phyloP scores from a whole-genome alignment of 2,888 invertebrate genomes.

The Tenthredo mesomela region DNA sequence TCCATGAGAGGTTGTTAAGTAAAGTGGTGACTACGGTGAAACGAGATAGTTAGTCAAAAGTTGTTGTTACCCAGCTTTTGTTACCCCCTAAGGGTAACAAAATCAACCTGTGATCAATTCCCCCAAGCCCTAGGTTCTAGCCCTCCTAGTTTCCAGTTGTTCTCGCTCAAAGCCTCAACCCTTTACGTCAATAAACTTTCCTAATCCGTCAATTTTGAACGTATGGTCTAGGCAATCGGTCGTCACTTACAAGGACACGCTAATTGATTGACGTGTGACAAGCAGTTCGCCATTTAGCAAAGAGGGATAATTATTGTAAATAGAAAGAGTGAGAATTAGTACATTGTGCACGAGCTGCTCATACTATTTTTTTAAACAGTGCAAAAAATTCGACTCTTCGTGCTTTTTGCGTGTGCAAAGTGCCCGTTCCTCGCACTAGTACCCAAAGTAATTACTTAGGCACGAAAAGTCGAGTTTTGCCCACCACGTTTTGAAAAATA shows the following conservation, averaged over 20 bases:
- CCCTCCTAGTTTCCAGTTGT: constrained; percentile 3
- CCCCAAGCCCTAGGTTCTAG: background rate
- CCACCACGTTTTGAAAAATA: no score
- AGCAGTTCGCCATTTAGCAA: background rate
- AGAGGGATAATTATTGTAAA: background rate
- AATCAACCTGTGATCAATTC: constrained; percentile 22
- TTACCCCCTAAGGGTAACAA: background rate
- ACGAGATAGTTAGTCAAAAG: constrained; percentile 1
- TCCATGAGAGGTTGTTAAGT: constrained; percentile 10
- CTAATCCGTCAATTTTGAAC: constrained; percentile 32
- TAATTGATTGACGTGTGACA: constrained; percentile 16
- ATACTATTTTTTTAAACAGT: no score
- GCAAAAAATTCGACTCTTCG: no score
- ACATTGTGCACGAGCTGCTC: no score
- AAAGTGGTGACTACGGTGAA: constrained; percentile 24
- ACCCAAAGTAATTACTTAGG: no score
- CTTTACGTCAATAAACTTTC: constrained; percentile 39
- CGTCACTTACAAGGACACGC: constrained; percentile 2
- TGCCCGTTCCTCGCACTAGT: no score
- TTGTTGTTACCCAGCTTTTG: constrained; percentile 19
- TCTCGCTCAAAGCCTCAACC: background rate
- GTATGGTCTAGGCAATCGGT: constrained; percentile 1
- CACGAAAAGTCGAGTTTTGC: no score
- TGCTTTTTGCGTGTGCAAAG: no score
- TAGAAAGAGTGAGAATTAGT: background rate